These are phyloP conservation scores for Toxostoma redivivum DNA, from an alignment of 2,113 vertebrate species.

Conservation along the genomic window DNA sequence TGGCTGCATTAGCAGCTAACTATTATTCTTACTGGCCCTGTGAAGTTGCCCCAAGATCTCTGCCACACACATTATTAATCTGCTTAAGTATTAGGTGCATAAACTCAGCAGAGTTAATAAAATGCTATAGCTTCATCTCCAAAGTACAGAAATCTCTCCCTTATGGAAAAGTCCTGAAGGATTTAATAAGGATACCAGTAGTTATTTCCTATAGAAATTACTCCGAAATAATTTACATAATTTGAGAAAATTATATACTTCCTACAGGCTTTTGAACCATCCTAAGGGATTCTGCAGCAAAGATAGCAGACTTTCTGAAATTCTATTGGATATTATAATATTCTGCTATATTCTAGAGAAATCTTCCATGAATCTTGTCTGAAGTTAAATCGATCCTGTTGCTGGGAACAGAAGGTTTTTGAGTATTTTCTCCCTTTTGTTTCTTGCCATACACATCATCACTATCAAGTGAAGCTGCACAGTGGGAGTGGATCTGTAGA, in stretches of 20 bases:
- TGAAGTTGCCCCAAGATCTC: conserved; percentile 35
- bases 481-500: neutral
- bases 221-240: conserved; percentile 64
- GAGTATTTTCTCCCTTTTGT: neutral
- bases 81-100: conserved; percentile 48
- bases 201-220: conserved; percentile 67
- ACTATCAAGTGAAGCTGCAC: neutral
- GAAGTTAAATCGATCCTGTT: neutral
- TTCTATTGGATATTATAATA: conserved; percentile 15
- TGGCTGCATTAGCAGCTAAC: neutral
- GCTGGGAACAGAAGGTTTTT: neutral
- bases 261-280: conserved; percentile 32
- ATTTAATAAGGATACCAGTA: conserved; percentile 62
- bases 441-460: neutral
- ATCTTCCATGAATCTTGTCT: neutral
- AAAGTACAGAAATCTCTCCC: conserved; percentile 51
- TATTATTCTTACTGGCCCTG: conserved; percentile 30
- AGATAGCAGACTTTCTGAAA: neutral
- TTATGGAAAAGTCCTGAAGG: conserved; percentile 61
- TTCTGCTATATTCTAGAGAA: conserved; percentile 15
- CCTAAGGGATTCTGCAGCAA: conserved; percentile 41
- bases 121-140: conserved; percentile 49
- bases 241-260: conserved; percentile 45
- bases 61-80: conserved; percentile 49
- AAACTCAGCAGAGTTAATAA: conserved; percentile 47